Evolutionary conservation across 2,888 invertebrate genomes (phyloP), one percentile per base, ranked within the genome.

Genomic region (Cybosia mesomella): DNA sequence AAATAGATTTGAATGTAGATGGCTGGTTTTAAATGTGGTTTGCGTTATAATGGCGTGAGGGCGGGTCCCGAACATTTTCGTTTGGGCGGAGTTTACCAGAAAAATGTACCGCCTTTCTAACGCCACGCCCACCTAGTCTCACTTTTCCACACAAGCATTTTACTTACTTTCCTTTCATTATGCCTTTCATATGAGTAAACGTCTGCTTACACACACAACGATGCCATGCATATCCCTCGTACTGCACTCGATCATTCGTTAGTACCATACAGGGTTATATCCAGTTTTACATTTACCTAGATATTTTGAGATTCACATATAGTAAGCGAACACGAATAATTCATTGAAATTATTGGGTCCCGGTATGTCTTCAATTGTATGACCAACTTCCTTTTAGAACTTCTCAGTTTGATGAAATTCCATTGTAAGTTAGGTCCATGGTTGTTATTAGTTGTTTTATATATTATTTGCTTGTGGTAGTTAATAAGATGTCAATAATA

Each of bases 71-170:
- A 64, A 64, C 83, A 85, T 88, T 93, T 92, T 92, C 89, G 76
- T 73, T 84, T 92, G 94, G 94, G 94, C 93, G 94, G 94, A 85
- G 93, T 87, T 86, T 80, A 67, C 68, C 85, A 88, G 90, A 94
- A 94, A 94, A 94, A 93, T 91, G 78, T 77, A 83, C 88, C 94
- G 93, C 94, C 94, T 93, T 90, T 83, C 82, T 65, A 73, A 58
- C 58, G 88, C 92, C 93, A 94, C 94, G 94, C 94, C 94, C 87
- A 89, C 76, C 74, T 67, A 75, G 77, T 81, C 80, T 83, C 83
- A 71, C 73, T 71, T 74, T 80, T 89, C 85, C 82, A 79, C 83
- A 83, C 77, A 82, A 88, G 80, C 85, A 85, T 87, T 89, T 87
- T 84, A 75, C 67, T 85, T 84, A 83, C 84, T 85, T 87, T 88